Conservation (phyloP, 2,888 invertebrate species). For the Andrena chrysosceles region DNA sequence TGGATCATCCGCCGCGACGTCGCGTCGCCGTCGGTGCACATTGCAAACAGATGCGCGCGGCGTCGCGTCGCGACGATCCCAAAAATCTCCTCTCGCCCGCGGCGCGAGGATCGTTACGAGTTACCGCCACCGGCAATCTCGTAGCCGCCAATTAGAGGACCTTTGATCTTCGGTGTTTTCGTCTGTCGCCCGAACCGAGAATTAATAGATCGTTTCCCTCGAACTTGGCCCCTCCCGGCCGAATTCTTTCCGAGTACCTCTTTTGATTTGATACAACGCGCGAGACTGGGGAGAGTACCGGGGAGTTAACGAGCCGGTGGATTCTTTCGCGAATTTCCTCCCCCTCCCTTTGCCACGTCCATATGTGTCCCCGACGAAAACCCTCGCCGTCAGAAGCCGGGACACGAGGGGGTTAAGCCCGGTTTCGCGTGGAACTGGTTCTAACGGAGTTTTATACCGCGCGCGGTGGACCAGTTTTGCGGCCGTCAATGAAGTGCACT, state of each 20-base stretch:
- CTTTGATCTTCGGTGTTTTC: conserved; percentile 7
- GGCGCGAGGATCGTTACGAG: background rate
- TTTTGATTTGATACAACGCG: background rate
- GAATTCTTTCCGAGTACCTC: background rate
- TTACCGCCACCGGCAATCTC: background rate
- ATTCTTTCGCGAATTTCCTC: conserved; percentile 19
- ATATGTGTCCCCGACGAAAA: conserved; percentile 1
- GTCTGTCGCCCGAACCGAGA: background rate
- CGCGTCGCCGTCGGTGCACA: too few relatives aligned
- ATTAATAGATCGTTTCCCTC: conserved; percentile 10
- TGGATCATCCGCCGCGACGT: conserved; percentile 13
- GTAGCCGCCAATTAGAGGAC: conserved; percentile 2
- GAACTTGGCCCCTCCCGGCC: background rate
- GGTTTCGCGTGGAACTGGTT: conserved; percentile 64
- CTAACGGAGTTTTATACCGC: conserved; percentile 70
- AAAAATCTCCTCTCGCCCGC: background rate
- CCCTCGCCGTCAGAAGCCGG: background rate
- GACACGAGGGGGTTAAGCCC: conserved; percentile 37
- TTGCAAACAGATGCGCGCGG: background rate
- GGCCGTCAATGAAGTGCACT: conserved; percentile 71
- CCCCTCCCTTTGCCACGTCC: background rate
- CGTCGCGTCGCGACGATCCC: background rate
- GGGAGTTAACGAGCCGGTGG: background rate
- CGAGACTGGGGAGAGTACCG: background rate
- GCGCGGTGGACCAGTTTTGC: conserved; percentile 67